Evolutionary conservation across 1,140 invertebrate genomes (phyloP).

Genomic region (Micrasema longulum): DNA sequence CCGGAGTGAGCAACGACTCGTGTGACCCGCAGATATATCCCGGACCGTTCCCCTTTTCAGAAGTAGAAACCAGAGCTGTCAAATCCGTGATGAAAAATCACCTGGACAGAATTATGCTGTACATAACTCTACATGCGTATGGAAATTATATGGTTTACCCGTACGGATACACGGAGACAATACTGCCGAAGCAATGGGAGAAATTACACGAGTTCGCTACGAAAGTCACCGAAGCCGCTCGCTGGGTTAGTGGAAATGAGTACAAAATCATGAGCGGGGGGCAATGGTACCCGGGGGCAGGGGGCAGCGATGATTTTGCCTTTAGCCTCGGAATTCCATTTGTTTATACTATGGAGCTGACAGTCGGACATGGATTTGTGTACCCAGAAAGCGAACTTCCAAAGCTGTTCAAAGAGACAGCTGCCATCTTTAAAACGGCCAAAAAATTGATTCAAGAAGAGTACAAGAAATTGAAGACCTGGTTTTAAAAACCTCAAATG

Average conservation of each 20-base stretch:
- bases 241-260: not conserved
- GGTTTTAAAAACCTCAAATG: too few species aligned
- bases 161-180: constrained; percentile 64
- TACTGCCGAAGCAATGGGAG: not conserved
- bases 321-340: constrained; percentile 75
- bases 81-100: constrained; percentile 69
- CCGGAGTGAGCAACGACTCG: constrained; percentile 73
- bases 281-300: constrained; percentile 72
- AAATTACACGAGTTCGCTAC: constrained; percentile 1
- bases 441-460: not conserved
- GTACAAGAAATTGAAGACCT: not conserved
- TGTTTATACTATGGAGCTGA: constrained; percentile 77
- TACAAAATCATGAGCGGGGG: constrained; percentile 53
- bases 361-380: constrained; percentile 62
- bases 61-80: constrained; percentile 77
- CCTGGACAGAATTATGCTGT: constrained; percentile 70
- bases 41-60: constrained; percentile 79
- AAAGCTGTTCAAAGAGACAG: constrained; percentile 6
- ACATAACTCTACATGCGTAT: constrained; percentile 79
- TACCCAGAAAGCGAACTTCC: constrained; percentile 59
- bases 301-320: constrained; percentile 79
- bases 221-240: not conserved
- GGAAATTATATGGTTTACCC: constrained; percentile 72
- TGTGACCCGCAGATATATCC: constrained; percentile 78
- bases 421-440: constrained; percentile 1